phyloP scores from a whole-genome alignment of 2,888 invertebrate genomes.

The Plebejus argus region DNA sequence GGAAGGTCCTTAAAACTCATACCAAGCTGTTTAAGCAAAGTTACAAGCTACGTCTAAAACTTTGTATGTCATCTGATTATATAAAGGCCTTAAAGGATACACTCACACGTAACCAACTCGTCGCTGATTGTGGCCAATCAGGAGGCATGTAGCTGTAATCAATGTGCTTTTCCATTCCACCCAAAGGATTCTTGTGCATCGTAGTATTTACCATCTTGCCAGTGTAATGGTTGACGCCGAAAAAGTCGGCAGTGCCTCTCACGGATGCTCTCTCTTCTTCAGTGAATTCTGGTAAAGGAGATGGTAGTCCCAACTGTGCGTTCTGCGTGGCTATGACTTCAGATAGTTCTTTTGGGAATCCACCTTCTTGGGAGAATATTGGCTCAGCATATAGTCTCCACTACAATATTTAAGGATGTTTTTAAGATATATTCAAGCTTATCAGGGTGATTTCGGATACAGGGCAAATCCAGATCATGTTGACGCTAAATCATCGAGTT shows the following conservation, averaged over 20 bases:
- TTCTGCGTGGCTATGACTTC: constrained; percentile 77
- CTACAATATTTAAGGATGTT: constrained; percentile 49
- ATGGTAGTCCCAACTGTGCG: constrained; percentile 60
- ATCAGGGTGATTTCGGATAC: not conserved
- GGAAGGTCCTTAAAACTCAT: no score
- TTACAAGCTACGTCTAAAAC: not conserved
- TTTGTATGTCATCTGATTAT: not conserved
- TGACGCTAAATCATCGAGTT: no score
- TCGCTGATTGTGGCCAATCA: constrained; percentile 45
- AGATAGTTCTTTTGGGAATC: constrained; percentile 82
- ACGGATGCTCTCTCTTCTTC: constrained; percentile 54
- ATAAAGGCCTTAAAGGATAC: not conserved
- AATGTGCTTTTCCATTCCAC: constrained; percentile 36
- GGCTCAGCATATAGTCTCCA: constrained; percentile 81
- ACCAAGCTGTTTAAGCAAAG: not conserved
- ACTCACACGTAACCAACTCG: constrained; percentile 42
- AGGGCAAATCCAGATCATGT: not conserved
- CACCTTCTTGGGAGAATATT: constrained; percentile 78
- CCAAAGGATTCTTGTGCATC: constrained; percentile 19
- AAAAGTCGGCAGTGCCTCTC: constrained; percentile 52
- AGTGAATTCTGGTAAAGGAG: constrained; percentile 66
- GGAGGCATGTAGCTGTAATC: constrained; percentile 39
- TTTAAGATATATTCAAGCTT: not conserved
- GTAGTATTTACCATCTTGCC: constrained; percentile 46
- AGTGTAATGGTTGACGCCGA: constrained; percentile 83